phyloP scores from a whole-genome alignment of 2,888 invertebrate species.

The Zele albiditarsus region DNA sequence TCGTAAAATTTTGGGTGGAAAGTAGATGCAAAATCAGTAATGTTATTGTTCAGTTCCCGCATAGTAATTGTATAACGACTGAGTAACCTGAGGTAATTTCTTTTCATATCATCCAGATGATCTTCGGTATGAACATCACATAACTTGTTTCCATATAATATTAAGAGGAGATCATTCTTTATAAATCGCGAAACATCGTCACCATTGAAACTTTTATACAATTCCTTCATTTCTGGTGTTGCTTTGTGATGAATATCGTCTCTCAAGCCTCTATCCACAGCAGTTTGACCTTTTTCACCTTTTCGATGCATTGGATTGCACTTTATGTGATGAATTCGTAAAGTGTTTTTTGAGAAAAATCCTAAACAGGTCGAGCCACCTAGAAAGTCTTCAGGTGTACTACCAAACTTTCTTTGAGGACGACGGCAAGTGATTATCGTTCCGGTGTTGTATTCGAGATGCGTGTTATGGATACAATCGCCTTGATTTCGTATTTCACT shows the following conservation, averaged over 20 bases:
- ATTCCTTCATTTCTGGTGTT: conserved; percentile 38
- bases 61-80: conserved; percentile 38
- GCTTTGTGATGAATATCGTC: neutral
- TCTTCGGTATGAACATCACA: conserved; percentile 42
- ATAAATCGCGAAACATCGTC: conserved; percentile 46
- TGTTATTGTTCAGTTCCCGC: conserved; percentile 26
- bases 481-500: neutral
- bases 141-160: conserved; percentile 49
- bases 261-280: neutral
- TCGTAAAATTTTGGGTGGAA: conserved; percentile 45
- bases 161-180: conserved; percentile 49
- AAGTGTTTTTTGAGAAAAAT: neutral
- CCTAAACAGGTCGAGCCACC: neutral
- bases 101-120: conserved; percentile 48
- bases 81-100: conserved; percentile 41
- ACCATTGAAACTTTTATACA: conserved; percentile 51
- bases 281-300: neutral
- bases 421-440: neutral
- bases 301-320: neutral
- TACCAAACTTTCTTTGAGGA: neutral
- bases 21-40: conserved; percentile 38
- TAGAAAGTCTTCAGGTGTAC: neutral
- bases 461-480: neutral
- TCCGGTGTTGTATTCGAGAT: neutral
- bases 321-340: neutral